These are phyloP conservation scores for Oncorhynchus nerka DNA, from an alignment of 2,113 vertebrate species.

Conservation along the genomic window DNA sequence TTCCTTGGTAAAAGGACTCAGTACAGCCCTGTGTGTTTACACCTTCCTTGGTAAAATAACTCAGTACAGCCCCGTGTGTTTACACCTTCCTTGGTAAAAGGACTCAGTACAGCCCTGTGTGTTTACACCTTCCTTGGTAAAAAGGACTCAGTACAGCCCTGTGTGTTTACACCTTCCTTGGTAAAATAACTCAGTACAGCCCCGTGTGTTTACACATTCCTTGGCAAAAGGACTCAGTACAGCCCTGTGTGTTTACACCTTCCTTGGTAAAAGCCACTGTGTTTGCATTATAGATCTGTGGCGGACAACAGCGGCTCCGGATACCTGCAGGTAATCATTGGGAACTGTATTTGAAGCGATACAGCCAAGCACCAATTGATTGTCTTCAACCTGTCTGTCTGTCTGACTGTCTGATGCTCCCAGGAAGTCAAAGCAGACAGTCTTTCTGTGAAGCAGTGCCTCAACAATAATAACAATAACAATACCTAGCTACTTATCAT, in stretches of 20 bases:
- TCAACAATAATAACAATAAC: background rate
- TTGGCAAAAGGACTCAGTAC: background rate
- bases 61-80: too few relatives aligned
- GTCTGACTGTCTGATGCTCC: constrained; percentile 27
- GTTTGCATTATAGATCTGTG: constrained; percentile 53
- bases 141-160: background rate
- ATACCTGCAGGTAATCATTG: constrained; percentile 46
- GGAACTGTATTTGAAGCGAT: constrained; percentile 53
- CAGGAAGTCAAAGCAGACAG: constrained; percentile 28
- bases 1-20: too few relatives aligned
- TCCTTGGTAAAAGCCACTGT: constrained; percentile 7
- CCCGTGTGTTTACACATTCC: background rate
- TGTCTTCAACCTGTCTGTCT: constrained; percentile 37
- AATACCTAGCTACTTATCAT: background rate
- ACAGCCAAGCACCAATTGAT: constrained; percentile 45
- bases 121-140: too few relatives aligned
- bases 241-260: background rate
- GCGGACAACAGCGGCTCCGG: constrained; percentile 27
- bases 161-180: background rate
- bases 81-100: too few relatives aligned
- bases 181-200: background rate
- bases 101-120: too few relatives aligned
- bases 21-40: background rate
- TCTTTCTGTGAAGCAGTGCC: background rate
- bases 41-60: background rate